A percentile compares a stretch with the other conserved stretches of the same genome.
phyloP scores from a whole-genome alignment of 2,888 invertebrate genomes.

The Teleiodes luculella region DNA sequence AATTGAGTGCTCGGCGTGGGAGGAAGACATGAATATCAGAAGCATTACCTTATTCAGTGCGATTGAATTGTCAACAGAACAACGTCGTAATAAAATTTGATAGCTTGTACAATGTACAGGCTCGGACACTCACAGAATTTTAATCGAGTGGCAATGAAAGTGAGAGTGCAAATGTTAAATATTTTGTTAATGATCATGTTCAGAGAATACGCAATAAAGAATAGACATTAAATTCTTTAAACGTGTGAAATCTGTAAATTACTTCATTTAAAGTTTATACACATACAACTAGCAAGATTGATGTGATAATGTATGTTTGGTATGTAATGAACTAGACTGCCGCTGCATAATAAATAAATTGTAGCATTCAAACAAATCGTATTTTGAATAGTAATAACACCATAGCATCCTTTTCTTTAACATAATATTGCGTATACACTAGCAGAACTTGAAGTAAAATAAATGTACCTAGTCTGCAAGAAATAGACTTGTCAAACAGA shows the following conservation, averaged over 20 bases:
- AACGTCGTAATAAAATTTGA: conserved; percentile 27
- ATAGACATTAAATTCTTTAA: conserved; percentile 17
- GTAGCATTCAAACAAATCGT: conserved; percentile 1
- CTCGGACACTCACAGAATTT: conserved; percentile 36
- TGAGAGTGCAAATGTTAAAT: conserved; percentile 45
- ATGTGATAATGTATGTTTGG: not conserved
- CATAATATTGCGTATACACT: not conserved
- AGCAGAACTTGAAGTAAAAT: conserved; percentile 14
- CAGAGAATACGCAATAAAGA: conserved; percentile 38
- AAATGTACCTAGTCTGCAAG: conserved; percentile 27
- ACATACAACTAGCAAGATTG: not conserved
- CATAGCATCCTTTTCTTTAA: not conserved
- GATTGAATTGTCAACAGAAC: conserved; percentile 15
- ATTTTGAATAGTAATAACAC: not conserved
- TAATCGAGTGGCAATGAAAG: conserved; percentile 48
- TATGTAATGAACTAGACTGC: not conserved
- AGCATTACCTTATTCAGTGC: not conserved
- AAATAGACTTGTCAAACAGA: conserved; percentile 56
- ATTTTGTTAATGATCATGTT: conserved; percentile 37
- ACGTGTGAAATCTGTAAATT: not conserved
- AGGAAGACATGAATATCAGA: not conserved
- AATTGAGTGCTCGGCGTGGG: not conserved
- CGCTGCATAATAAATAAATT: not conserved
- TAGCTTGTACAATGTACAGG: conserved; percentile 38
- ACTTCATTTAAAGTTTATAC: not conserved